Evolutionary conservation across 2,888 invertebrate genomes (phyloP).

Genomic region (Alcis repandata): DNA sequence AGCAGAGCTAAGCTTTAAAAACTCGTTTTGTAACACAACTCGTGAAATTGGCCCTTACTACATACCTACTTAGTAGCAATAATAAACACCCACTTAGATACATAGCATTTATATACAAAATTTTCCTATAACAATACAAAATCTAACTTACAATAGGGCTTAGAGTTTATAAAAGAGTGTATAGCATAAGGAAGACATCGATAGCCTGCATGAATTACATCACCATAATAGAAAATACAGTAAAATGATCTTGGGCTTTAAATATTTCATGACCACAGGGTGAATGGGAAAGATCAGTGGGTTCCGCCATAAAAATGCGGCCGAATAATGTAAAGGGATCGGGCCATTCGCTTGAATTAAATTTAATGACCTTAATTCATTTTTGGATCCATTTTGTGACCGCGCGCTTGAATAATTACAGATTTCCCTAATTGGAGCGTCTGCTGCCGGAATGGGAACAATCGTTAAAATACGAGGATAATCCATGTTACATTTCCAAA

Average conservation of each 20-base stretch:
- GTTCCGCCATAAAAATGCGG: constrained; percentile 27
- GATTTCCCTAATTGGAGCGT: constrained; percentile 33
- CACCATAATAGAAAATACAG: constrained; percentile 72
- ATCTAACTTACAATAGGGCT: constrained; percentile 78
- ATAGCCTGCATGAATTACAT: constrained; percentile 85
- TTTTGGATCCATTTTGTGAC: constrained; percentile 34
- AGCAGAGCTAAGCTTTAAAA: too few relatives aligned
- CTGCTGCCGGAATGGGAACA: constrained; percentile 29
- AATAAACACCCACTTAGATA: constrained; percentile 4
- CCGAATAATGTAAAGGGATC: constrained; percentile 28
- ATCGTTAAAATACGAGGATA: constrained; percentile 16
- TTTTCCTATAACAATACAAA: constrained; percentile 58
- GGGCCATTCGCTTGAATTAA: constrained; percentile 38
- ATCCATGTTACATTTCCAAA: constrained; percentile 12
- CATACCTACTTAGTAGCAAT: not conserved
- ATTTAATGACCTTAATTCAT: constrained; percentile 39
- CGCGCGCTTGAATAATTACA: constrained; percentile 38
- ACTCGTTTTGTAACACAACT: too few relatives aligned
- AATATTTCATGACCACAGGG: constrained; percentile 39
- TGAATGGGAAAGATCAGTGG: constrained; percentile 32
- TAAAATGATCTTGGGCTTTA: constrained; percentile 46
- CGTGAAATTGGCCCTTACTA: too few relatives aligned
- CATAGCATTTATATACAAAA: constrained; percentile 18
- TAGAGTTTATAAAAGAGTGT: constrained; percentile 80
- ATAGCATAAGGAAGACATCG: constrained; percentile 87